Base-by-base conservation (phyloP, 2,797 vertebrate genomes). In the Girardinus metallicus region DNA sequence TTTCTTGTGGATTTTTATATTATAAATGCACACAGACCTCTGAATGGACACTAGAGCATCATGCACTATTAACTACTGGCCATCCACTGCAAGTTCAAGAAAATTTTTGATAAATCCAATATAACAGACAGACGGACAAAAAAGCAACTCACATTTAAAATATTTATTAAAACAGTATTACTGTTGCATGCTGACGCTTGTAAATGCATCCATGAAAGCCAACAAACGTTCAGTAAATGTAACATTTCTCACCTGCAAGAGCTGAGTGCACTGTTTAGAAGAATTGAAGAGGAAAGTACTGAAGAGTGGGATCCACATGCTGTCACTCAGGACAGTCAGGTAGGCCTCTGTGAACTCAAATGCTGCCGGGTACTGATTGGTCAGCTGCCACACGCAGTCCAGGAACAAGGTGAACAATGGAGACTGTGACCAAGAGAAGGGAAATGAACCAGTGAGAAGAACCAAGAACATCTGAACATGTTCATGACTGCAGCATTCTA, bases 281-380 rank as follows among this genome's bases (percentile, higher is more conserved):
- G 95, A 97, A 88, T 97, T 99, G 94, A 99, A 99, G 71, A 99
- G 97, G 88, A 99, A 99, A 80, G 98, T 99, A 92, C 98, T 98
- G 11, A 99, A 99, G 74, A 99, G 86, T 0, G 98, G 97, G 87
- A 99, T 94, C 88, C 96, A 96, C 83, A 98, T 96, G 62, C 98
- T 99, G 91, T 99, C 99, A 1, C 96, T 93, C 87, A 99, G 85
- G 36, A 99, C 92, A 0, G 96, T 96, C 92, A 99, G 88, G 90
- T 99, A 99, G 34, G 96, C 86, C 84, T 99, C 99, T 0, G 98
- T 98, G 89, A 99, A 99, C 94, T 99, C 97, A 0, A 99, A 99
- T 15, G 98, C 98, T 13, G 97, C 95, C 7, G 98, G 98, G 87
- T 98, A 97, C 64, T 99, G 98, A 29, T 97, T 97, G 46, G 98